phyloP scores from a whole-genome alignment of 2,888 invertebrate species.

The Dicyrtomina minuta region DNA sequence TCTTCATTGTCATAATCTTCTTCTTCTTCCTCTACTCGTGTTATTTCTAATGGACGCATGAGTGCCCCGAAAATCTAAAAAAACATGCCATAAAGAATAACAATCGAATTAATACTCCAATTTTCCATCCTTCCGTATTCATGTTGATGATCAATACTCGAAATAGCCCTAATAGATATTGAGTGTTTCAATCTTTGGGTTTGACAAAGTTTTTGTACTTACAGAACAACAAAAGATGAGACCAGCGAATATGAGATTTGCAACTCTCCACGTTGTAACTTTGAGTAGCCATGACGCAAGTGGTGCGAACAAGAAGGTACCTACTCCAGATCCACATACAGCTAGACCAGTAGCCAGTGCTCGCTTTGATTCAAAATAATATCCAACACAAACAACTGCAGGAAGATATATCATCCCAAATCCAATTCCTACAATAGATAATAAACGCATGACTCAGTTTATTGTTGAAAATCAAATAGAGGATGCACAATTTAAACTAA shows the following conservation, averaged over 20 bases:
- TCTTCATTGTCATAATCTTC: slow-evolving; percentile 57
- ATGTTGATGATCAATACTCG: too few relatives aligned
- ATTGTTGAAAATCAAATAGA: too few relatives aligned
- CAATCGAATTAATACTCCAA: not conserved
- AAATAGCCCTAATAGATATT: too few relatives aligned
- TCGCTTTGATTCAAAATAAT: slow-evolving; percentile 94
- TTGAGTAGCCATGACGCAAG: slow-evolving; percentile 74
- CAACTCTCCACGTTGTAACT: slow-evolving; percentile 82
- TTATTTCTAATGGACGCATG: slow-evolving; percentile 77
- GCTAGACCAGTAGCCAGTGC: slow-evolving; percentile 84
- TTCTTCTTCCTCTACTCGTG: slow-evolving; percentile 61
- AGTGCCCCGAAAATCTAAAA: slow-evolving; percentile 71
- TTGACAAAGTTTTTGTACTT: slow-evolving; percentile 50
- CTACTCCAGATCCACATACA: slow-evolving; percentile 68
- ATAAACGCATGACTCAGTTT: not conserved
- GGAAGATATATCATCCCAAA: slow-evolving; percentile 93
- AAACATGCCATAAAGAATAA: too few relatives aligned
- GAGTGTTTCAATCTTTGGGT: not conserved
- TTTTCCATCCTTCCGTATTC: not conserved
- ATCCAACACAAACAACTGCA: slow-evolving; percentile 94
- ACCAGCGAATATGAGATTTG: slow-evolving; percentile 88
- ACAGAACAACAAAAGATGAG: slow-evolving; percentile 87
- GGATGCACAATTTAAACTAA: too few relatives aligned
- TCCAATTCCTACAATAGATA: slow-evolving; percentile 72
- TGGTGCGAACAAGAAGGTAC: slow-evolving; percentile 94